These are phyloP conservation scores for Oscheius myriophilus DNA, from an alignment of 2,888 invertebrate species.

Conservation along the genomic window DNA sequence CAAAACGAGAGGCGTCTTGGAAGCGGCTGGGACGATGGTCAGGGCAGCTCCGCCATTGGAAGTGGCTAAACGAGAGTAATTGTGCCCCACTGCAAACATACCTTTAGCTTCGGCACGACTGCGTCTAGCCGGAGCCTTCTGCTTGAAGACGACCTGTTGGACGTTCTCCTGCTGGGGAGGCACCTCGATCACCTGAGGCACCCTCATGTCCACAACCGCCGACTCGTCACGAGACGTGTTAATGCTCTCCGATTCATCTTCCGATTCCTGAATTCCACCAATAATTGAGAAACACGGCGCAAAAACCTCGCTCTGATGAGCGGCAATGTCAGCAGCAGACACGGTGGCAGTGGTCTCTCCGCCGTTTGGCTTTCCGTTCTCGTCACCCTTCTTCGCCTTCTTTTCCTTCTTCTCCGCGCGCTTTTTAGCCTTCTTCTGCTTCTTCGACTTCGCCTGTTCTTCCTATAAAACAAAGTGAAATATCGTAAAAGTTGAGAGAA, in stretches of 20 bases:
- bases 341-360: slow-evolving; percentile 10
- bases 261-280: slow-evolving; percentile 6
- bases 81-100: too few species aligned
- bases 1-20: background rate
- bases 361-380: slow-evolving; percentile 1
- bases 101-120: too few species aligned
- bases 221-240: slow-evolving; percentile 18
- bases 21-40: too few species aligned
- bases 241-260: slow-evolving; percentile 12
- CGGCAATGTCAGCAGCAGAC: background rate
- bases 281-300: too few species aligned
- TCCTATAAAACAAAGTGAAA: slow-evolving; percentile 39
- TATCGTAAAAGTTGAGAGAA: slow-evolving; percentile 7
- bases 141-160: too few species aligned
- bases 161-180: too few species aligned
- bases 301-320: too few species aligned
- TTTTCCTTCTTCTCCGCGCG: slow-evolving; percentile 42
- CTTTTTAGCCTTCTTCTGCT: slow-evolving; percentile 93
- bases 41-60: too few species aligned
- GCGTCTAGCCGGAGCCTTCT: too few species aligned
- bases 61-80: too few species aligned
- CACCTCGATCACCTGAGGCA: slow-evolving; percentile 17
- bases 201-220: background rate
- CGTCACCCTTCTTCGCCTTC: slow-evolving; percentile 32
- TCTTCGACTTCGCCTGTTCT: slow-evolving; percentile 85